Base-by-base conservation (phyloP, 2,797 vertebrate genomes). In the Sebastes hubbsi region DNA sequence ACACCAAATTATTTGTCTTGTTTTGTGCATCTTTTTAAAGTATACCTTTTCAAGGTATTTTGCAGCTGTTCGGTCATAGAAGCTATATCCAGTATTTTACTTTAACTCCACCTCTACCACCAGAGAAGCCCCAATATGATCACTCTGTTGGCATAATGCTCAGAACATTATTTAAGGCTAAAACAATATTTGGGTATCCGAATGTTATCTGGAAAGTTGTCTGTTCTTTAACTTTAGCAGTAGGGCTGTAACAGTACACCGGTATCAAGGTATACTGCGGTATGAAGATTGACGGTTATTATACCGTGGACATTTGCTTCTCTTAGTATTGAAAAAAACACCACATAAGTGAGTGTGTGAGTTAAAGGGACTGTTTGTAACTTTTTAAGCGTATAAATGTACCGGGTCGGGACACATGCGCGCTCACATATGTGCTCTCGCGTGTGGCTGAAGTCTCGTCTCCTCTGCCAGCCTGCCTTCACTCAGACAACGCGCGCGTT, bases 401-500 rank as follows among this genome's bases (percentile, higher is more conserved):
- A 38, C 36, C 12, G 36, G 36, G 36, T 38, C 12, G 12, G 36
- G 36, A 38, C 36, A 38, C 4, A 38, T 38, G 36, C 36, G 36
- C 36, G 36, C 36, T 38, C 10, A 0, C 36, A 38, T 38, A 38
- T 38, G 36, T 0, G 12, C 0, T 38, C 36, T 38, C 12, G 36
- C 36, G 1, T 38, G 36, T 38, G 36, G 36, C 36, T 38, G 12
- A 38, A 38, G 36, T 2, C 36, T 38, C 12, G 12, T 38, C 36
- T 38, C 36, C 36, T 38, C 36, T 38, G 36, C 36, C 36, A 13
- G 36, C 36, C 12, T 13, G 36, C 36, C 36, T 38, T 38, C 36
- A 5, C 36, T 38, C 2, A 38, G 12, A 38, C 0, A 0, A 0
- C 12, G 36, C 0, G 4, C 12, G 36, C 36, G 36, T 38, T 38